These are phyloP conservation scores for Diarsia mendica DNA, from an alignment of 2,888 invertebrate species.

Conservation along the genomic window DNA sequence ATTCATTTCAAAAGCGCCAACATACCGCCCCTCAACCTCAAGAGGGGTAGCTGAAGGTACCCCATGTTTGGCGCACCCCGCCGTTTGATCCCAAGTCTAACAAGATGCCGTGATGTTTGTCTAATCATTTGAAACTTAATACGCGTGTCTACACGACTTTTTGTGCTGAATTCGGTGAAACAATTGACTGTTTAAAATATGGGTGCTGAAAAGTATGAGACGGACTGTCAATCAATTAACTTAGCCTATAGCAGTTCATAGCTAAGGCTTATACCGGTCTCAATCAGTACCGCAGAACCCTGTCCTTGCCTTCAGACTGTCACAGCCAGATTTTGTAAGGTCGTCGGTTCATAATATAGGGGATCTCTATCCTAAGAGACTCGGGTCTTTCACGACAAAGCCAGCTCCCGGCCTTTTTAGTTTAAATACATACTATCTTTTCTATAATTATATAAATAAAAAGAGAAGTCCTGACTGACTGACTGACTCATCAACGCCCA, in stretches of 20 bases:
- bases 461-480: no score
- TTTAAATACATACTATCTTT: no score
- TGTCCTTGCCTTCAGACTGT: no score
- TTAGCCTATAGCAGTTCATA: not conserved
- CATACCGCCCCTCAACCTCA: constrained; percentile 52
- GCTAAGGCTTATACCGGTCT: not conserved
- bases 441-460: no score
- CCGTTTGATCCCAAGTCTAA: constrained; percentile 66
- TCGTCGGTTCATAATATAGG: no score
- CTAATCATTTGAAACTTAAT: constrained; percentile 69
- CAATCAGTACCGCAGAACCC: accelerated
- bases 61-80: constrained; percentile 66
- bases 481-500: no score
- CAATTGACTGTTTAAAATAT: constrained; percentile 13
- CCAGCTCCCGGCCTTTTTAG: no score
- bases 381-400: no score
- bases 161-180: constrained; percentile 36
- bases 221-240: not conserved
- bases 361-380: no score
- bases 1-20: constrained; percentile 50
- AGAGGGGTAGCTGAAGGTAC: constrained; percentile 65
- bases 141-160: constrained; percentile 58
- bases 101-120: constrained; percentile 67
- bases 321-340: no score
- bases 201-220: not conserved